A percentile compares a stretch with the other conserved stretches of the same genome.
phyloP scores from a whole-genome alignment of 2,113 vertebrate species.

The Paramormyrops kingsleyae region DNA sequence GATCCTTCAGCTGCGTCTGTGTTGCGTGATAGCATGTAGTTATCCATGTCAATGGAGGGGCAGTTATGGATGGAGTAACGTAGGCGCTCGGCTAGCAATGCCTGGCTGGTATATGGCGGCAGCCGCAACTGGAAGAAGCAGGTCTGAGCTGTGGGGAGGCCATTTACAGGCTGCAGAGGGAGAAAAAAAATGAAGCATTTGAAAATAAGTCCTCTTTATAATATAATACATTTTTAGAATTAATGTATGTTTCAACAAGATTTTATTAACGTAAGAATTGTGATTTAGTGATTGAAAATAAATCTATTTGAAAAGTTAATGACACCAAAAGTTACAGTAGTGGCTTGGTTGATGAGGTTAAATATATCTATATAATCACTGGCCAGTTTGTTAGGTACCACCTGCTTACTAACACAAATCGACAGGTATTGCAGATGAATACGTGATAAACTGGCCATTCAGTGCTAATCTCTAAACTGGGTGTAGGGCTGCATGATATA shows the following conservation, averaged over 20 bases:
- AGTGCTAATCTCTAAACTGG: not conserved
- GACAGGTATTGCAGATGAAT: not conserved
- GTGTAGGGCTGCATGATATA: not conserved
- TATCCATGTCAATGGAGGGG: constrained; percentile 74
- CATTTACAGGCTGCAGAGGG: constrained; percentile 59
- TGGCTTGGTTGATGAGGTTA: not conserved
- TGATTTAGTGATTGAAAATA: not conserved
- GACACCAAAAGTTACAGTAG: not conserved
- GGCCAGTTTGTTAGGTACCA: not conserved
- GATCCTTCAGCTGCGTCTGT: constrained; percentile 62
- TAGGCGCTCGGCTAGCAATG: constrained; percentile 62
- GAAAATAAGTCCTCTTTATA: not conserved
- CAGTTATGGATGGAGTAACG: constrained; percentile 76
- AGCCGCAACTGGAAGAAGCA: constrained; percentile 73
- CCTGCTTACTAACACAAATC: not conserved
- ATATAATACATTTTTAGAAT: not conserved
- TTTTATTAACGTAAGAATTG: not conserved
- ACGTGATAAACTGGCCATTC: not conserved
- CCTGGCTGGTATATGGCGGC: constrained; percentile 68
- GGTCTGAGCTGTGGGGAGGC: constrained; percentile 71
- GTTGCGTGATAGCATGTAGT: constrained; percentile 74
- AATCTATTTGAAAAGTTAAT: not conserved
- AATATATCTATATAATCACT: not conserved
- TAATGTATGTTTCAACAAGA: not conserved
- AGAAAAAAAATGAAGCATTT: not conserved